Base-by-base conservation (phyloP, 1,140 invertebrate genomes). In the Camponotus pennsylvanicus region DNA sequence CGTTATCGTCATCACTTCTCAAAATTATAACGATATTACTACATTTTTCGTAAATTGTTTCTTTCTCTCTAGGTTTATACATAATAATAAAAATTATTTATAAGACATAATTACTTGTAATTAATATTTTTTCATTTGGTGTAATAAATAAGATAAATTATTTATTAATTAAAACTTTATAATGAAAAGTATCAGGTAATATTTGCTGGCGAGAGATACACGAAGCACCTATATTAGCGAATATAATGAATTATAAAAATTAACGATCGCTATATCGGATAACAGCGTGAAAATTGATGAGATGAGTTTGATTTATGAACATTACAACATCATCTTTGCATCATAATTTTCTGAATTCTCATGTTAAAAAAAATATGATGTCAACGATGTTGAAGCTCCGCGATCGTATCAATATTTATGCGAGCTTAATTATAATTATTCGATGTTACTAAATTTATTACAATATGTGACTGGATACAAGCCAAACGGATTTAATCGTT, bases 401-500 rank as follows among this genome's bases (percentile, higher is more conserved):
- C 55, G 67, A 73, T 73, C 18, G 40, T 67, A 52, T 45, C 63
- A 55, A 34, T 83, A 75, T 75, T 61, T 75, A 73, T 73, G 69
- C 27, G 67, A 21, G 55, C 67, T 73, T 83, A 83, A 83, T 83
- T 63, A 73, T 40, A 75, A 83, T 83, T 83, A 75, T 75, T 59
- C 40, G 69, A 73, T 75, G 59, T 83, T 83, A 57, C 69, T 83
- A 75, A 83, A 83, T 45, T 45, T 9, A 83, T 83, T 75, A 83
- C 21, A 57, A 83, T 61, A 49, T 83, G 69, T 83, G 55, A 83
- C 11, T 37, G 79, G 34, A 55, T 13, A 45, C 69, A 27, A 45
- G 40, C 69, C 55, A 83, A 83, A 83, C 13, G 57, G 79, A 75
- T 83, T 83, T 83, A 83, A 83, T 75, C 69, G 75, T 83, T 73